A percentile compares a stretch with the other conserved stretches of the same genome.
phyloP scores from a whole-genome alignment of 37 sponge, comb jelly and placozoan genomes.

The Aphrocallistes beatrix region DNA sequence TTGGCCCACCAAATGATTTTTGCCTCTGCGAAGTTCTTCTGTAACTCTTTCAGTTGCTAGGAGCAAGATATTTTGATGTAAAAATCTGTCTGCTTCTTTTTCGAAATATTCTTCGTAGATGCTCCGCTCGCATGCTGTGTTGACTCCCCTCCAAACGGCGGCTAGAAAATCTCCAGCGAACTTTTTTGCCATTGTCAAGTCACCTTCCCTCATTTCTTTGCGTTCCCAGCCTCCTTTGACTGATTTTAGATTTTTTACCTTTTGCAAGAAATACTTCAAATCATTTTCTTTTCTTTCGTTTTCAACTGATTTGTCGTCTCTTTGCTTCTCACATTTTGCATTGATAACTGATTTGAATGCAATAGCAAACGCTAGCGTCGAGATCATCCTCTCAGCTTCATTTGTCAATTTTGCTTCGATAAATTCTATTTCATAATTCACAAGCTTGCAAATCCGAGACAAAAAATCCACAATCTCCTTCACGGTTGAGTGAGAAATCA shows the following conservation, averaged over 20 bases:
- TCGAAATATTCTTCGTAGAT: not conserved
- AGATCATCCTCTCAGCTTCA: not conserved
- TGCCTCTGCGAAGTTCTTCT: not conserved
- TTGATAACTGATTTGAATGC: not conserved
- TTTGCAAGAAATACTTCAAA: not conserved
- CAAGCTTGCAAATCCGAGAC: not conserved
- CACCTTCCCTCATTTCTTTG: not conserved
- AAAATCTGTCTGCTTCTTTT: not conserved
- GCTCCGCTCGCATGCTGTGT: not conserved
- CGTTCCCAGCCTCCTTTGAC: not conserved
- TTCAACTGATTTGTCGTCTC: not conserved
- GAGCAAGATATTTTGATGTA: not conserved
- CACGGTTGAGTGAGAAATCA: not conserved
- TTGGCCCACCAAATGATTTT: not conserved
- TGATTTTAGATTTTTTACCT: not conserved
- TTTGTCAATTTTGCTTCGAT: not conserved
- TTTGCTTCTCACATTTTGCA: not conserved
- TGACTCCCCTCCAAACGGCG: not conserved
- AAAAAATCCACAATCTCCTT: not conserved
- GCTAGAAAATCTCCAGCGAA: not conserved
- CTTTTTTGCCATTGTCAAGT: not conserved
- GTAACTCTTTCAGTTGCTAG: not conserved
- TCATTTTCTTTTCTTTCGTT: not conserved
- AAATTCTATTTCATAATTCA: not conserved
- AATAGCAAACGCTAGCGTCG: not conserved